Evolutionary conservation across 2,797 vertebrate genomes (phyloP).

Genomic region (Liasis olivaceus): DNA sequence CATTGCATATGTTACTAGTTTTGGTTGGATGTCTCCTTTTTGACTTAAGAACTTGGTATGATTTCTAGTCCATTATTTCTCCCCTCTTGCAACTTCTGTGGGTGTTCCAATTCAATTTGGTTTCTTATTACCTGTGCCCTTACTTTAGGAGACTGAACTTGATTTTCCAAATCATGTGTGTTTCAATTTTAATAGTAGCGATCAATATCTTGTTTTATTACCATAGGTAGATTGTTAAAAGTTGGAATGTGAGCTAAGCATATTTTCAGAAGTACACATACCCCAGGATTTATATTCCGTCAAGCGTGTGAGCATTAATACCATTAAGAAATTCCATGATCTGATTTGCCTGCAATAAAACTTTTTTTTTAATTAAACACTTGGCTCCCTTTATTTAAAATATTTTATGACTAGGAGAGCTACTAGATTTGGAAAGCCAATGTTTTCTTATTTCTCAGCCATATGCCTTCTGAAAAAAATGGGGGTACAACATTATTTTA

Average conservation of each 20-base stretch:
- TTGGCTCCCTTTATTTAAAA: slow-evolving; percentile 11
- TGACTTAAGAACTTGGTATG: neutral
- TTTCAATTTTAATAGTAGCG: neutral
- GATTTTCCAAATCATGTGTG: neutral
- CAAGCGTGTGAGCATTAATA: neutral
- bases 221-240: neutral
- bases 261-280: neutral
- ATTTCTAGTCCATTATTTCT: neutral
- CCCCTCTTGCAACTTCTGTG: neutral
- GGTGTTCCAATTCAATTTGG: neutral
- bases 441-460: slow-evolving; percentile 9
- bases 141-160: neutral
- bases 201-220: slow-evolving; percentile 2
- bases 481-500: neutral
- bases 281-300: neutral
- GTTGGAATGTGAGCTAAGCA: neutral
- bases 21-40: neutral
- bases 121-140: neutral
- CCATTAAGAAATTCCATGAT: neutral
- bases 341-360: neutral
- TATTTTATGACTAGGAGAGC: slow-evolving; percentile 30
- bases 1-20: neutral
- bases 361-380: neutral
- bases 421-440: slow-evolving; percentile 16
- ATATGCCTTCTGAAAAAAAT: slow-evolving; percentile 9